Percentiles rank a stretch among this genome's conserved stretches.
phyloP scores from a whole-genome alignment of 2,797 vertebrate genomes.

The Apogon hyalosoma region DNA sequence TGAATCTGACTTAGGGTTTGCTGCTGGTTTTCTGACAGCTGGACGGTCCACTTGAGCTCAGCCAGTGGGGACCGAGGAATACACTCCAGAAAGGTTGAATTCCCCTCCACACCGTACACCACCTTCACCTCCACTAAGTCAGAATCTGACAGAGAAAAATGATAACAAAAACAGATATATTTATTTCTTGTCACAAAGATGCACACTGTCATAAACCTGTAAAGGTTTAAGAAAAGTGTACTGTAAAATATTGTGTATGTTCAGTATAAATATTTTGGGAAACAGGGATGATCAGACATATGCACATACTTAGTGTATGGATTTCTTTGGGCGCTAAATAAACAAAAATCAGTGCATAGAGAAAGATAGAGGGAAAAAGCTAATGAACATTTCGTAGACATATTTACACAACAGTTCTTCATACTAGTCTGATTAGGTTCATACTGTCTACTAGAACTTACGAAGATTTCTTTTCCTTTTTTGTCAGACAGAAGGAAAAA shows the following conservation, averaged over 20 bases:
- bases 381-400: background rate
- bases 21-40: slow-evolving; percentile 45
- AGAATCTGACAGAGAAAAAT: slow-evolving; percentile 46
- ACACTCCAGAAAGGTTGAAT: slow-evolving; percentile 89
- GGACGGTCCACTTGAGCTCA: slow-evolving; percentile 78
- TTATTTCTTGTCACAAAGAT: no score
- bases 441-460: no score
- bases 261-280: no score
- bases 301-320: no score
- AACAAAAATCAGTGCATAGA: background rate
- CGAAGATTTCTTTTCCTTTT: no score
- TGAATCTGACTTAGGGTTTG: background rate
- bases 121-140: slow-evolving; percentile 70
- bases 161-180: no score
- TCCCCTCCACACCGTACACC: slow-evolving; percentile 88
- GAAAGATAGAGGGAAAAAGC: background rate
- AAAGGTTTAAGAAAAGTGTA: no score
- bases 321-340: background rate
- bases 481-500: no score
- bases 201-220: no score
- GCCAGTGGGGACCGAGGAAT: slow-evolving; percentile 78
- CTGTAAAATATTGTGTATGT: no score
- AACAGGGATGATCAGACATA: no score
- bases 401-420: background rate
- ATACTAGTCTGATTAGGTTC: no score